Evolutionary conservation across 2,797 vertebrate species (phyloP), one percentile per base, ranked within the genome.

Genomic region (Myotis findleyi): DNA sequence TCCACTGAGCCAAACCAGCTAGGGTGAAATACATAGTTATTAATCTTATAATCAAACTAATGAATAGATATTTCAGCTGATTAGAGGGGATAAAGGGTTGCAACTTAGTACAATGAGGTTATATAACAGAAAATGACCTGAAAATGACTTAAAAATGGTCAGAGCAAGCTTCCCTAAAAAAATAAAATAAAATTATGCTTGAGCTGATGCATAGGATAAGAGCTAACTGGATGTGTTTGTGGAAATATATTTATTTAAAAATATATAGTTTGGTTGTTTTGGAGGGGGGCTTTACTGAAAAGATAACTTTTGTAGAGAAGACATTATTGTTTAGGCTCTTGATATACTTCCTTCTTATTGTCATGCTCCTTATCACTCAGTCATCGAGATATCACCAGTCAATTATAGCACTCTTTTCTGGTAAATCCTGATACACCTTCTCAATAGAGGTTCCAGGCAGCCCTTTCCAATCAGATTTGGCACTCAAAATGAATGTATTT

Each of bases 181-280:
- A 38, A 41, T 7, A 41, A 44, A 44, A 47, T 3, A 69, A 95
- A 73, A 25, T 68, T 8, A 23, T 17, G 33, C 72, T 36, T 89
- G 41, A 89, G 36, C 8, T 55, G 13, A 49, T 49, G 7, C 68
- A 41, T 1, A 77, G 53, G 11, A 62, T 71, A 69, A 64, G 21
- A n/a, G 72, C n/a, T 92, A 92, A 71, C 14, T 81, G 53, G 41
- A 73, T 81, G n/a, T 41, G 4, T 66, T 57, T 69, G n/a, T n/a
- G 27, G 41, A 79, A 76, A 76, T 21, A 36, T 84, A 44, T 21
- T 89, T 51, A 18, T 66, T 27, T 47, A 47, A 69, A 69, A 88
- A 66, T 82, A 93, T 38, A 47, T 18, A 89, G 18, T 21, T 94
- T 73, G 73, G 38, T 44, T 53, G 8, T 66, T 84, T 25, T 66